These are phyloP conservation scores for Cephus rjabovi DNA, from an alignment of 2,888 invertebrate genomes.

Conservation along the genomic window DNA sequence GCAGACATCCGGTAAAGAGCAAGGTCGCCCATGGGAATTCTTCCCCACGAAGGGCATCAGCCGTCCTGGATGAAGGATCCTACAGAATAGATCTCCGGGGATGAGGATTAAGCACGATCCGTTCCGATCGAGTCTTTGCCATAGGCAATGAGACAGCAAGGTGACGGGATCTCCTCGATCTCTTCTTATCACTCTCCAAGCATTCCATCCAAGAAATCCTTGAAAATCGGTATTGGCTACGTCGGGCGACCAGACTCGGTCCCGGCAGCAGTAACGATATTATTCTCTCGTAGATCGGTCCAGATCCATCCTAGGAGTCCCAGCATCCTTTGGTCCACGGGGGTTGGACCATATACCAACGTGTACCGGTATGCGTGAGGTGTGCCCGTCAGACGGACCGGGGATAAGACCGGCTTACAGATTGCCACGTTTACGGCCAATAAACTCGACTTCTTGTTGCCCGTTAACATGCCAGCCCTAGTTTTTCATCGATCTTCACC, in stretches of 20 bases:
- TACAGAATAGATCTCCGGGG: not conserved
- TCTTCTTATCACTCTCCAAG: not conserved
- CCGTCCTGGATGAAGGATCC: not conserved
- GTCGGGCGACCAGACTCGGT: not conserved
- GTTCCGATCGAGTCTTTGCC: not conserved
- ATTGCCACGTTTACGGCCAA: conserved; percentile 61
- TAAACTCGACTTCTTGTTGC: conserved; percentile 62
- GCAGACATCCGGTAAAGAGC: conserved; percentile 1
- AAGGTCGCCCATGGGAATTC: not conserved
- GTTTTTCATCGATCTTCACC: conserved; percentile 50
- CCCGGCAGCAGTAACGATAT: not conserved
- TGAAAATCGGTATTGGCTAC: not conserved
- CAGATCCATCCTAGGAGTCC: not conserved
- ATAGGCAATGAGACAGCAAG: not conserved
- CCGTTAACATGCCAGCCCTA: conserved; percentile 63
- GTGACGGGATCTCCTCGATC: not conserved
- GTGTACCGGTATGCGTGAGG: not conserved
- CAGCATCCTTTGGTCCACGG: not conserved
- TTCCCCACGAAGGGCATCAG: not conserved
- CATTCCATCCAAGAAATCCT: not conserved
- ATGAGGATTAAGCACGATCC: not conserved
- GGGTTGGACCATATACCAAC: not conserved
- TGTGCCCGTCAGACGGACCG: conserved; percentile 29
- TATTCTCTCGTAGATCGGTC: not conserved
- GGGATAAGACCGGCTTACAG: conserved; percentile 53